Evolutionary conservation across 2,888 invertebrate genomes (phyloP).

Genomic region (Lomographa bimaculata): DNA sequence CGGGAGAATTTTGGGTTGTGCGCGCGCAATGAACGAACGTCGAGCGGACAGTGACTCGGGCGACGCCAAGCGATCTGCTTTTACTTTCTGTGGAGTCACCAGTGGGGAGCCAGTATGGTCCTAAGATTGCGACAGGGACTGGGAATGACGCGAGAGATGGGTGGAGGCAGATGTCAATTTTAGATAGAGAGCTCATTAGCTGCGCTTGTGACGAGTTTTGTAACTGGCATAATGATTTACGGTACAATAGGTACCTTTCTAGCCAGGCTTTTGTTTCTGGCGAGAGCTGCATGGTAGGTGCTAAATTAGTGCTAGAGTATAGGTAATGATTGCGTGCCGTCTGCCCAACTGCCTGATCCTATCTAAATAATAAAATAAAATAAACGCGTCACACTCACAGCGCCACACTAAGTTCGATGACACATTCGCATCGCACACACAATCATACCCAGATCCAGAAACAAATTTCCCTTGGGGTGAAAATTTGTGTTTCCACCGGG

Average conservation of each 20-base stretch:
- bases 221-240: slow-evolving; percentile 12
- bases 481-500: too few species aligned
- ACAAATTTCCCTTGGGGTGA: too few species aligned
- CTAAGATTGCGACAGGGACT: slow-evolving; percentile 23
- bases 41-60: slow-evolving; percentile 65
- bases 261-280: not conserved
- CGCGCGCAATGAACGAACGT: slow-evolving; percentile 70
- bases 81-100: slow-evolving; percentile 70
- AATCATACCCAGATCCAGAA: too few species aligned
- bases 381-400: too few species aligned
- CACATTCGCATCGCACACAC: too few species aligned
- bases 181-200: slow-evolving; percentile 12
- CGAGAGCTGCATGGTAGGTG: too few species aligned
- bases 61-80: slow-evolving; percentile 60
- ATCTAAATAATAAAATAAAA: too few species aligned
- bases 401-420: too few species aligned
- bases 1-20: slow-evolving; percentile 54
- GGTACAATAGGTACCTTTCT: slow-evolving; percentile 14
- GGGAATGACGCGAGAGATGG: slow-evolving; percentile 15
- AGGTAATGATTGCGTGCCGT: too few species aligned
- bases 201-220: slow-evolving; percentile 7
- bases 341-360: too few species aligned
- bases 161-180: slow-evolving; percentile 4
- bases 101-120: slow-evolving; percentile 63
- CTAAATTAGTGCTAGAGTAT: too few species aligned